Percentiles rank a stretch among this genome's conserved stretches.
Evolutionary conservation across 2,113 vertebrate genomes (phyloP).

Genomic region (Anseranas semipalmata): DNA sequence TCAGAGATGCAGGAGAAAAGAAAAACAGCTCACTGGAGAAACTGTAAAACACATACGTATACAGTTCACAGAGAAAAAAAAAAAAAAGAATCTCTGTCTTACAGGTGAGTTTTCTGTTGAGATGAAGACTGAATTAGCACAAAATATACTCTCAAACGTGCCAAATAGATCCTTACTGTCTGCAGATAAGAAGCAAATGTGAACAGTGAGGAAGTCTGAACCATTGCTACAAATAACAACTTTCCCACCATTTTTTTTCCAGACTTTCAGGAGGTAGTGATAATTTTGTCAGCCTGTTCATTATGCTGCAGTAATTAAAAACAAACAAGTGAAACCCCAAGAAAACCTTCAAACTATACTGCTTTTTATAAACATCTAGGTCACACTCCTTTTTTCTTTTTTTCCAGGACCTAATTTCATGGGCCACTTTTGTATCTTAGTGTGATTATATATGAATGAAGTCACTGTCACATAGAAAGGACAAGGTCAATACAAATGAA

Average conservation of each 20-base stretch:
- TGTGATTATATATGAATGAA: constrained; percentile 45
- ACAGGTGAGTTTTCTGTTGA: neutral
- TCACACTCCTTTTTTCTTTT: neutral
- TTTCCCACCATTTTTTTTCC: neutral
- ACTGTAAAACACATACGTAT: neutral
- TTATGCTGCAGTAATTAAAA: neutral
- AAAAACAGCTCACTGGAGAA: neutral
- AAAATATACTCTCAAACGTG: neutral
- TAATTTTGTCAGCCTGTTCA: neutral
- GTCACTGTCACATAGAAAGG: constrained; percentile 5
- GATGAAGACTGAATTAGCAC: neutral
- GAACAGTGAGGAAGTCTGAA: neutral
- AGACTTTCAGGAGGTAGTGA: neutral
- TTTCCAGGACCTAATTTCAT: constrained; percentile 29
- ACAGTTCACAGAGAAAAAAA: neutral
- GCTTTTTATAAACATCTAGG: neutral
- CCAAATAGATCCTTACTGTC: neutral
- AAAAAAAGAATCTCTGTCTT: neutral
- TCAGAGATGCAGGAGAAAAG: neutral
- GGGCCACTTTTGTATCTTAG: neutral
- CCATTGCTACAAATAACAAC: neutral
- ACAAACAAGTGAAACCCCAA: neutral
- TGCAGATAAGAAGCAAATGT: neutral
- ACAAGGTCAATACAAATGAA: constrained; percentile 38
- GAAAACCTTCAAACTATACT: neutral